Percentiles rank a stretch among this genome's conserved stretches.
Conservation (phyloP, 2,888 invertebrate genomes). For the Pseudococcus jackbeardsleyi region DNA sequence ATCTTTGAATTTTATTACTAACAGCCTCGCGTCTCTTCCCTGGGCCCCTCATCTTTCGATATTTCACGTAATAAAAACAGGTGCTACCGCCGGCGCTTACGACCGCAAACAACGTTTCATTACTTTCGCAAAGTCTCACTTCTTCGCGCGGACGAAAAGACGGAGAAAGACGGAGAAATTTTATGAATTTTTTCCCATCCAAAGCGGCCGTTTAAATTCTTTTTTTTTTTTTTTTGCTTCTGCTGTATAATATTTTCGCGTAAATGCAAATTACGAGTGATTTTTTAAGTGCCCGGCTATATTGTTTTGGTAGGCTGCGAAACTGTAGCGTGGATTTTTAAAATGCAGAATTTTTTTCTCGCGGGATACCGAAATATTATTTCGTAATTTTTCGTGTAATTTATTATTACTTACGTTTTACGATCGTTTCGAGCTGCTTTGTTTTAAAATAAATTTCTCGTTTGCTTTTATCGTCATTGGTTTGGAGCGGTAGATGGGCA, state of each 20-base stretch:
- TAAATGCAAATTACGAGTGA: not conserved
- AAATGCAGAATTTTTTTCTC: no score
- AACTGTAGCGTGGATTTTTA: not conserved
- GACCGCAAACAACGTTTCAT: slow-evolving; percentile 4
- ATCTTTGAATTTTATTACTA: slow-evolving; percentile 25
- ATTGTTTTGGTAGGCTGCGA: not conserved
- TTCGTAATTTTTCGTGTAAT: not conserved
- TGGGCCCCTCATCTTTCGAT: not conserved
- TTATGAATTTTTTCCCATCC: no score
- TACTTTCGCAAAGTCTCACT: not conserved
- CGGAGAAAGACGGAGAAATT: not conserved
- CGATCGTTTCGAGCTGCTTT: not conserved
- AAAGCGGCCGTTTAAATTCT: not conserved
- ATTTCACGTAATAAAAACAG: slow-evolving; percentile 32
- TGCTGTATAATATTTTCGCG: not conserved
- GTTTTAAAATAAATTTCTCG: not conserved
- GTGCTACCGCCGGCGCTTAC: not conserved
- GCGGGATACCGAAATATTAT: not conserved
- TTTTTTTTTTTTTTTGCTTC: not conserved
- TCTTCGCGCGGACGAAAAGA: not conserved
- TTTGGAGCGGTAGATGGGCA: no score
- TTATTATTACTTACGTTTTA: not conserved
- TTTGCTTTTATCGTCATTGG: no score
- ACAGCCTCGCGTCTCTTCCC: not conserved
- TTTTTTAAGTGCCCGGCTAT: not conserved